Evolutionary conservation across 2,888 invertebrate species (phyloP), one percentile per base, ranked within the genome.

Genomic region (Amphipoea oculea): DNA sequence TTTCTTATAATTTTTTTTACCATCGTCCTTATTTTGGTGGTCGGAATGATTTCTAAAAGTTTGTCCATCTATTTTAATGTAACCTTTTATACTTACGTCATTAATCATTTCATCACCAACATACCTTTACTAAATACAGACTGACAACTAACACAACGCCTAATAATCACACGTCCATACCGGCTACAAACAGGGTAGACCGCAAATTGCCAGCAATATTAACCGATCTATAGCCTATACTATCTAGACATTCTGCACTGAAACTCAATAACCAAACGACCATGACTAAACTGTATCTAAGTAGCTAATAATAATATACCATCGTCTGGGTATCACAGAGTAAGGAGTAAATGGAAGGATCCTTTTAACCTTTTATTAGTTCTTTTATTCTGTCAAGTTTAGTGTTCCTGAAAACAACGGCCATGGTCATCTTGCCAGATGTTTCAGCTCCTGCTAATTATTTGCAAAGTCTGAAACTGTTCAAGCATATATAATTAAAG

Each of bases 181-280:
- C 54, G 23, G 48, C 68, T 51, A 73, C 71, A 76, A 76, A 71
- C 70, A 71, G n/a, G 65, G 60, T 36, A 66, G 65, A 85, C 89
- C 85, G 67, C 88, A 87, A 87, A 87, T 87, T 88, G 82, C 70
- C 76, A 78, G 62, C 66, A 80, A 83, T 83, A 73, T 76, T 73
- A 82, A 70, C 74, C 48, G 73, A 67, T 60, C 77, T 81, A 67
- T 68, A 79, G 65, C 45, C 48, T 68, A 74, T 80, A 76, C 57
- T 68, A 81, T 68, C 77, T 72, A 81, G 79, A 80, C 75, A 87
- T 85, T 77, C 82, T 83, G 73, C 66, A 73, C 73, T 68, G 81
- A 78, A 89, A 87, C 89, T 87, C 88, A 82, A 88, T 88, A 87
- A 87, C 85, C 85, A 89, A 88, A 87, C 85, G 83, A 79, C 89